Evolutionary conservation across 2,113 vertebrate genomes (phyloP).

Genomic region (Sceloporus undulatus): DNA sequence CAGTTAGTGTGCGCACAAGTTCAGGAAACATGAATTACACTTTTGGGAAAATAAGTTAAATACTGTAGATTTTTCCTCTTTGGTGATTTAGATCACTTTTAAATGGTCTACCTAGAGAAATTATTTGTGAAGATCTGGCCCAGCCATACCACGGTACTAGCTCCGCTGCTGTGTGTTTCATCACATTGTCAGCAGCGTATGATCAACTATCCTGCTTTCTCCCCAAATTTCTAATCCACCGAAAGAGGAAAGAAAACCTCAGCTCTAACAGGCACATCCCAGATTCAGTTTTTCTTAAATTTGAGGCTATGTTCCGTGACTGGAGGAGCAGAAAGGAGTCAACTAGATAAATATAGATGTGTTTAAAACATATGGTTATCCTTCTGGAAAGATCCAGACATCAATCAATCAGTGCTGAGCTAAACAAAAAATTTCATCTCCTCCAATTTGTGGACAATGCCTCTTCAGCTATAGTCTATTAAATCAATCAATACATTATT

Average conservation of each 20-base stretch:
- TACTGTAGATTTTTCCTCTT: too few species aligned
- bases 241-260: background rate
- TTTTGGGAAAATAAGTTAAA: background rate
- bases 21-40: background rate
- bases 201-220: too few species aligned
- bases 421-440: conserved; percentile 33
- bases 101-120: too few species aligned
- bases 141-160: background rate
- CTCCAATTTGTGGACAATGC: conserved; percentile 29
- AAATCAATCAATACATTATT: conserved; percentile 46
- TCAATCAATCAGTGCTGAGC: background rate
- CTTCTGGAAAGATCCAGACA: background rate
- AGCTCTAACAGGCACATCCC: background rate
- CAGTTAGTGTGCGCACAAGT: too few species aligned
- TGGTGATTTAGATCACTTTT: background rate
- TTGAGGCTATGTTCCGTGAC: background rate
- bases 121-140: background rate
- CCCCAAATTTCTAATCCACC: background rate
- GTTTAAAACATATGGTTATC: background rate
- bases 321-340: background rate
- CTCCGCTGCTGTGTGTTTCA: too few species aligned
- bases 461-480: conserved; percentile 40
- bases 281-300: background rate
- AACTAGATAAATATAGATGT: background rate
- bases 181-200: too few species aligned